Evolutionary conservation across 1,140 invertebrate genomes (phyloP).

Genomic region (Muscidifurax raptorellus): DNA sequence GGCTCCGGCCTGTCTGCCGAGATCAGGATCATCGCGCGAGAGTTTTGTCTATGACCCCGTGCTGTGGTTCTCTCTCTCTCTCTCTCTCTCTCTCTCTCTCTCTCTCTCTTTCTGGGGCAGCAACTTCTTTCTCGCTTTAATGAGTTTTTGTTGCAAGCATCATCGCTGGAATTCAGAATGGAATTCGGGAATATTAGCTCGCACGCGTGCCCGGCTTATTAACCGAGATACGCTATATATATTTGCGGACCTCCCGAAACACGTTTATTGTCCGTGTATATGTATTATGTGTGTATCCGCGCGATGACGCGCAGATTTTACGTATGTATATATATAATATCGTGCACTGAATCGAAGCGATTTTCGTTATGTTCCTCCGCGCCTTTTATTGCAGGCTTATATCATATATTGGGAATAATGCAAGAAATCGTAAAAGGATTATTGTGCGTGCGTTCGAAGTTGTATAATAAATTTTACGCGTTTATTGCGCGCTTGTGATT

Average conservation of each 20-base stretch:
- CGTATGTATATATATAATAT: neutral
- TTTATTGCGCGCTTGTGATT: too few species aligned
- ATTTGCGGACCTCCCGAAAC: neutral
- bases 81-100: too few species aligned
- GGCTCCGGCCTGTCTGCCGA: constrained; percentile 72
- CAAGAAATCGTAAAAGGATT: constrained; percentile 1
- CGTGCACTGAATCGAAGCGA: neutral
- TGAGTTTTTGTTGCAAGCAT: constrained; percentile 63
- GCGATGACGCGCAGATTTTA: neutral
- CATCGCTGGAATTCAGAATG: neutral
- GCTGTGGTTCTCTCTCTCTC: neutral
- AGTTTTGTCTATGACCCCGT: constrained; percentile 64
- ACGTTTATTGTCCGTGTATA: neutral
- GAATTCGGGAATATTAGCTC: constrained; percentile 20
- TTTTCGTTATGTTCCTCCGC: neutral
- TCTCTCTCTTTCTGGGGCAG: too few species aligned
- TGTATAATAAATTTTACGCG: neutral
- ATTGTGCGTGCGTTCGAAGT: neutral
- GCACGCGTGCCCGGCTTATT: constrained; percentile 14
- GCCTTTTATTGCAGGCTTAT: too few species aligned
- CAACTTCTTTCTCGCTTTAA: constrained; percentile 61
- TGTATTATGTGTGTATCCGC: neutral
- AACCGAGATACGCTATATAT: neutral
- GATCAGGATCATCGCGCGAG: constrained; percentile 70
- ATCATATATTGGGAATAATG: too few species aligned